Base-by-base conservation (phyloP, 1,140 invertebrate genomes). In the Heliconius congener region DNA sequence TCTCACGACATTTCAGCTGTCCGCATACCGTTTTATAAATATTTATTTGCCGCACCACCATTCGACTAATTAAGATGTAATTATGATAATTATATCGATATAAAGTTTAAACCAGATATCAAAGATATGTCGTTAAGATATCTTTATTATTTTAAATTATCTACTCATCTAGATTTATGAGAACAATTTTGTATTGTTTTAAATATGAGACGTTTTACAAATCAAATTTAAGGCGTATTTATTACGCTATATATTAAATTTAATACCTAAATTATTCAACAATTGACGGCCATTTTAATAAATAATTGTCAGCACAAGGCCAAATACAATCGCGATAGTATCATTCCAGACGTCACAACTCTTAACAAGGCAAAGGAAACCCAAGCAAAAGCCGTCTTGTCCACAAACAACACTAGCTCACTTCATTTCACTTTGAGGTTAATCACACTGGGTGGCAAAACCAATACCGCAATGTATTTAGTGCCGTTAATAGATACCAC, bases 341-440 rank as follows among this genome's bases (percentile, higher is more conserved):
- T 81, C 9, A 27, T 46, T 72, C 37, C 37, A 60, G 74, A 34
- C 74, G 55, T 78, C 74, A 66, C 75, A 66, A 66, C 76, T 76
- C 73, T 73, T 81, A 81, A 81, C 79, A 81, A 81, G 77, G 77
- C 77, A 73, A 80, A 79, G 80, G 81, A 82, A 84, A 1, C 81
- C 80, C 50, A 57, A 79, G 81, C 75, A 83, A 80, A 79, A 78
- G 79, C 81, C 77, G 83, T 81, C 42, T 80, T 60, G 57, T 70
- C 78, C 9, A 78, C 79, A 73, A 79, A 78, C 79, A 70, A 79
- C 83, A 82, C 78, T 78, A 71, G 77, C 77, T 37, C 71, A 78
- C 78, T 79, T 79, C 79, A 83, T 77, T 85, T 81, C 78, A 79
- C 80, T 85, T 85, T 82, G 84, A 85, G 84, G 84, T 85, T 85